phyloP scores from a whole-genome alignment of 2,797 vertebrate species.

The Acanthurus lineatus region DNA sequence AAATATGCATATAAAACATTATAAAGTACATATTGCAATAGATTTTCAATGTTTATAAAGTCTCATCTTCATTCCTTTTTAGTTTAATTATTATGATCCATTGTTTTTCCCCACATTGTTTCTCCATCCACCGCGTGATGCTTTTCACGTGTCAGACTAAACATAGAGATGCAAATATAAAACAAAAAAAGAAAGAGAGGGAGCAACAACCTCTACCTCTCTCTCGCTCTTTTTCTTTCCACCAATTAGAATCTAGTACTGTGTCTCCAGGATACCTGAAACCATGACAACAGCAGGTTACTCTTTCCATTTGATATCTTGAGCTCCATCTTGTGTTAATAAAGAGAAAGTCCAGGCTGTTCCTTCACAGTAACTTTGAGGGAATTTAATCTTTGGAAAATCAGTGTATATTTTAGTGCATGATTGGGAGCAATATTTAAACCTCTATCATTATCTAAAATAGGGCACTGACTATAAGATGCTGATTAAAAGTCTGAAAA shows the following conservation, averaged over 20 bases:
- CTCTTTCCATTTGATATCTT: conserved; percentile 71
- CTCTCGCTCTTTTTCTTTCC: conserved; percentile 37
- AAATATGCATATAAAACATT: neutral
- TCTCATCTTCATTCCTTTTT: neutral
- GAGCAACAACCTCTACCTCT: conserved; percentile 23
- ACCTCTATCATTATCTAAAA: neutral
- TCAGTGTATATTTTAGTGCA: neutral
- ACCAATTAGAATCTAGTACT: conserved; percentile 73
- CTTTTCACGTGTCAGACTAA: conserved; percentile 34
- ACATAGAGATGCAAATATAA: conserved; percentile 39
- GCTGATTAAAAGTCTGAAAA: neutral
- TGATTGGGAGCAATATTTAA: neutral
- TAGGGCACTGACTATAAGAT: neutral
- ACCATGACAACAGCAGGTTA: conserved; percentile 78
- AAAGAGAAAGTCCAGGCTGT: conserved; percentile 59
- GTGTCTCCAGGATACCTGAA: conserved; percentile 68
- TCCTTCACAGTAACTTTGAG: neutral
- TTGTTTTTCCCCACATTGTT: neutral
- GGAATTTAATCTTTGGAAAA: neutral
- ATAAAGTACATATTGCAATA: neutral
- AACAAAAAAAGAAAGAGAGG: conserved; percentile 4
- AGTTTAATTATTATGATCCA: neutral
- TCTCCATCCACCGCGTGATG: neutral
- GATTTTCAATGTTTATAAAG: neutral
- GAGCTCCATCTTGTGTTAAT: conserved; percentile 79